These are phyloP conservation scores for Laupala kohalensis DNA, from an alignment of 1,140 invertebrate genomes.

Conservation along the genomic window DNA sequence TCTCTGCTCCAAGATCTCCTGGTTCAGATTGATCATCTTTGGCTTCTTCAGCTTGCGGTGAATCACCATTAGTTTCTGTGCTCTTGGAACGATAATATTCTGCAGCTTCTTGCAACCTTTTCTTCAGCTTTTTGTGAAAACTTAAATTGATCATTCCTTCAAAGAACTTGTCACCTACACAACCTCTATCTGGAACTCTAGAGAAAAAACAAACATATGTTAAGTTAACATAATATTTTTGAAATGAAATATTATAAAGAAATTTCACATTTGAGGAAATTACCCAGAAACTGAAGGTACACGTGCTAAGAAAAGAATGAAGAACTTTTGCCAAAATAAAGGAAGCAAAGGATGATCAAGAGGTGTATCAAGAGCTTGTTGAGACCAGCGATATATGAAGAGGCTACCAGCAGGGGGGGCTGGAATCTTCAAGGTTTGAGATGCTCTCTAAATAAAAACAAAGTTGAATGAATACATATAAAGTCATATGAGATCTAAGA, in stretches of 20 bases:
- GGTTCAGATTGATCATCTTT: conserved; percentile 22
- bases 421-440: conserved; percentile 41
- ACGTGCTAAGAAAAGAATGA: conserved; percentile 53
- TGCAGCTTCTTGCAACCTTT: conserved; percentile 48
- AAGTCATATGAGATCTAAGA: no score
- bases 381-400: conserved; percentile 63
- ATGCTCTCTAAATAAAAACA: conserved; percentile 42
- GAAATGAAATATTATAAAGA: no score
- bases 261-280: no score
- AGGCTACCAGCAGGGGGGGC: conserved; percentile 42
- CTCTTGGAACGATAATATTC: conserved; percentile 39
- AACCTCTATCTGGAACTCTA: conserved; percentile 25
- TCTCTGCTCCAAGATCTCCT: conserved; percentile 8
- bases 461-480: no score
- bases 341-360: conserved; percentile 56
- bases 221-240: no score
- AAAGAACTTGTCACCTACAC: conserved; percentile 65
- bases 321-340: conserved; percentile 70
- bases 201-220: no score
- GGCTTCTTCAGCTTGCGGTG: conserved; percentile 16
- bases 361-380: conserved; percentile 59
- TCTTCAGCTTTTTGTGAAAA: conserved; percentile 60
- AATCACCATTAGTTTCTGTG: conserved; percentile 2
- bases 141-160: conserved; percentile 52
- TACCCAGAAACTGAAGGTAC: conserved; percentile 37